Base-by-base conservation (phyloP, 2,113 vertebrate genomes). In the Uropsilus gracilis region DNA sequence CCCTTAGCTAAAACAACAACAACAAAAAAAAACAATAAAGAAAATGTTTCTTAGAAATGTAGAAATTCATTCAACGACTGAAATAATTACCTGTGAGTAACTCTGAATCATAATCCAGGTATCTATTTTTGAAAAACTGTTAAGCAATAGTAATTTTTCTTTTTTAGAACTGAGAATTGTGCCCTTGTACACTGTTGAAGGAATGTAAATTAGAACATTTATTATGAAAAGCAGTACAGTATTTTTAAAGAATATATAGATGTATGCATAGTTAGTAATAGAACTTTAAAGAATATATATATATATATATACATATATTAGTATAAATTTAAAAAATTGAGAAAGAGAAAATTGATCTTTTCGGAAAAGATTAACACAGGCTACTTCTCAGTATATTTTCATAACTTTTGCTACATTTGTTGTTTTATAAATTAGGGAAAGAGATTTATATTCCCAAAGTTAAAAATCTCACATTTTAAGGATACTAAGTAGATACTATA, bases 181-280 rank as follows among this genome's bases (percentile, higher is more conserved):
- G 53, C 53, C 53, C 53, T 55, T 55, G 53, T 55, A 7, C 20
- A 55, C 53, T 55, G 18, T 55, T 55, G 53, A 22, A 20, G 53
- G 53, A 55, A 55, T 55, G 53, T 55, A 55, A 55, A 55, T 55
- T 6, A 55, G 20, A 7, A 20, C 53, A 55, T 1, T 22, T 20
- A 55, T 55, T 55, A 55, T 55, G 53, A 20, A 55, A 55, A 55
- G 20, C 53, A 22, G 53, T 55, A 22, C 2, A 22, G 53, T 55
- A 55, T 86, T 66, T 68, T 77, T 50, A 95, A 90, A 80, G 18
- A 90, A 81, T 5, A 32, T 55, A 91, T 22, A 75, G 22, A 75
- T 10, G 13, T 30, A 5, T 61, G 3, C 32, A 1, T 85, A 64
- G 69, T 10, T 59, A 93, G 20, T 50, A 10, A 59, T 86, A 68